Base-by-base conservation (phyloP, 2,113 vertebrate genomes). In the Beaufortia kweichowensis region DNA sequence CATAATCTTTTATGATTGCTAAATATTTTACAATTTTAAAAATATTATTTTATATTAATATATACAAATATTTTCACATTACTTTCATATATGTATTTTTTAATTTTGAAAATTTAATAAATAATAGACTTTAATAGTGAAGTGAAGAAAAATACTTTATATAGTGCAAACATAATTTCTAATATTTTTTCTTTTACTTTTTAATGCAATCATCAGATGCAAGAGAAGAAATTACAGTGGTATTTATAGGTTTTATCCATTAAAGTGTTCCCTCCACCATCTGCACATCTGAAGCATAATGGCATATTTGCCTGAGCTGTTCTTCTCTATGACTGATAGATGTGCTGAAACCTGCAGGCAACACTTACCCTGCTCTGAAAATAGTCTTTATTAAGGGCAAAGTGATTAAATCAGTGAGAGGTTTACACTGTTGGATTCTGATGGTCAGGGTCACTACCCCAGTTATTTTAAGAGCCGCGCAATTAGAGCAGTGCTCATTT, bases 401-500 rank as follows among this genome's bases (percentile, higher is more conserved):
- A 43, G 61, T 73, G 82, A 81, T 84, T 79, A 50, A 81, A 81
- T 79, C 62, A 81, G 60, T 24, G n/a, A 33, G 57, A 68, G 76
- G 7, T 73, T 81, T 67, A 48, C 56, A 23, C 31, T 55, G 50
- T 26, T 12, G 35, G 70, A 67, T 78, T 43, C 39, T 55, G 48
- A 12, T 8, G 77, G 74, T 61, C 66, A 66, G 60, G 79, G 79
- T 84, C 73, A 69, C 12, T 35, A 33, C 70, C 39, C 61, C 17
- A 60, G 81, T 83, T 81, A 81, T 78, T 71, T 78, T 55, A 75
- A 81, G 65, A 70, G 56, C 21, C 62, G 72, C 57, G 60, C 71
- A 81, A 83, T 83, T 82, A 85, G 65, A 76, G 66, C 35, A 21
- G 72, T 41, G 31, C 79, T 81, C 57, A 84, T 84, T 84, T 81